phyloP scores from a whole-genome alignment of 1,140 invertebrate genomes.

The Drosophila sechellia region DNA sequence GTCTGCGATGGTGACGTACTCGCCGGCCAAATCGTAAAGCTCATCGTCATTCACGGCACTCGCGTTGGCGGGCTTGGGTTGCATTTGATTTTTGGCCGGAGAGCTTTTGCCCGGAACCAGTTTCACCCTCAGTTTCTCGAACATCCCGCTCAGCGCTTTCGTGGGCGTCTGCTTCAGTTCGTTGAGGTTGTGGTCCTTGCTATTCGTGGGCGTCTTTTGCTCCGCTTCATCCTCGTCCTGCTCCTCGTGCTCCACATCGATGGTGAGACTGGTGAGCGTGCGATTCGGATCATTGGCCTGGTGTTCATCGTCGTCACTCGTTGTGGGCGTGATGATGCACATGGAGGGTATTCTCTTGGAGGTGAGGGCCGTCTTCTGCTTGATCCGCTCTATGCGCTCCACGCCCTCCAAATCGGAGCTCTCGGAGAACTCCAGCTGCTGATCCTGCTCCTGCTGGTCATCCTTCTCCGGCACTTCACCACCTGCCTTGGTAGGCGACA shows the following conservation, averaged over 20 bases:
- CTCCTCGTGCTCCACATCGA: slow-evolving; percentile 55
- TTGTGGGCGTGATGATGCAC: slow-evolving; percentile 95
- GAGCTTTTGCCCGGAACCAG: slow-evolving; percentile 86
- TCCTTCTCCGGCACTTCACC: slow-evolving; percentile 28
- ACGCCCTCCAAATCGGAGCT: slow-evolving; percentile 93
- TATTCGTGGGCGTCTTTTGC: slow-evolving; percentile 67
- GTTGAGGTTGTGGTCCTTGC: slow-evolving; percentile 80
- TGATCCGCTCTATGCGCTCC: slow-evolving; percentile 92
- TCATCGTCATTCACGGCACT: slow-evolving; percentile 77
- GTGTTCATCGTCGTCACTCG: slow-evolving; percentile 92
- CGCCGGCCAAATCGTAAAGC: slow-evolving; percentile 88
- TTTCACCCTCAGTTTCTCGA: slow-evolving; percentile 88
- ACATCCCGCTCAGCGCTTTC: slow-evolving; percentile 87
- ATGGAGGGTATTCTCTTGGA: slow-evolving; percentile 95
- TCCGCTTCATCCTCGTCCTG: slow-evolving; percentile 26
- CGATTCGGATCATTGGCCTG: slow-evolving; percentile 79
- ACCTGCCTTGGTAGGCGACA: slow-evolving; percentile 18
- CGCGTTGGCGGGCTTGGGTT: slow-evolving; percentile 50
- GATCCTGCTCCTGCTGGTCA: slow-evolving; percentile 34
- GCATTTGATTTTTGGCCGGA: slow-evolving; percentile 83
- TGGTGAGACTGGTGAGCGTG: slow-evolving; percentile 65
- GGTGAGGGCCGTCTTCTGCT: slow-evolving; percentile 94
- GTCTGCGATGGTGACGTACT: slow-evolving; percentile 94
- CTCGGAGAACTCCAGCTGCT: slow-evolving; percentile 88
- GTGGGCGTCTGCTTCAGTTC: slow-evolving; percentile 75